These are phyloP conservation scores for Megaustenia siamemsis DNA, from an alignment of 2,888 invertebrate species.

Conservation along the genomic window DNA sequence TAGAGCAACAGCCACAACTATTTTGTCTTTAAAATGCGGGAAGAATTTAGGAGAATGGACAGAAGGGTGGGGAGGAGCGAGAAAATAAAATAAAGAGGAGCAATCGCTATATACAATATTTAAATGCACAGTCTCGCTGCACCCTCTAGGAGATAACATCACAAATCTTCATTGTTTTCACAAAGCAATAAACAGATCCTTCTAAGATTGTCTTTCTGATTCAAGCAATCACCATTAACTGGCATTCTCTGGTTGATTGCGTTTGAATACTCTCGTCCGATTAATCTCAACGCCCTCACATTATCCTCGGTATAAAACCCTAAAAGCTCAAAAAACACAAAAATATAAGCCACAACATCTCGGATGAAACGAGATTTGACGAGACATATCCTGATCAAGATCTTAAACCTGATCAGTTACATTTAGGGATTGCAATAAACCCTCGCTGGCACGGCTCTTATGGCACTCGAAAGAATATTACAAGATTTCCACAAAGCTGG, in stretches of 20 bases:
- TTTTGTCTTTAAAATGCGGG: too few relatives aligned
- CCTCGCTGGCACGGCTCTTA: background rate
- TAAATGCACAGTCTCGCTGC: too few relatives aligned
- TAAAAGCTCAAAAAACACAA: background rate
- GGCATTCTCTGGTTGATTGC: background rate
- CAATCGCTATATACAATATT: too few relatives aligned
- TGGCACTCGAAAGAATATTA: background rate
- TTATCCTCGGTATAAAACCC: background rate
- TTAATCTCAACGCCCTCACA: background rate
- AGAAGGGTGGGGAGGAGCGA: too few relatives aligned
- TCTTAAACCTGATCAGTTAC: background rate
- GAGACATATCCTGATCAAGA: background rate
- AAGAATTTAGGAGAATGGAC: too few relatives aligned
- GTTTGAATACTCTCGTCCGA: conserved; percentile 1
- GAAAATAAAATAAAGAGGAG: too few relatives aligned
- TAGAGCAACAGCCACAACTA: too few relatives aligned
- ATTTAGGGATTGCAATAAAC: conserved; percentile 26
- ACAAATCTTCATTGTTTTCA: background rate
- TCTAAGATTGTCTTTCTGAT: conserved; percentile 1
- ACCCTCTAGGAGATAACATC: background rate
- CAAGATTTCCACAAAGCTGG: background rate
- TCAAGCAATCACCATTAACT: conserved; percentile 27
- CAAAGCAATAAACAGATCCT: background rate
- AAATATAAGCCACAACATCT: background rate
- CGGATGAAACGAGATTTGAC: background rate